Percentiles rank a stretch among this genome's conserved stretches.
These are phyloP conservation scores for Etheostoma spectabile DNA, from an alignment of 2,113 vertebrate species.

Conservation along the genomic window DNA sequence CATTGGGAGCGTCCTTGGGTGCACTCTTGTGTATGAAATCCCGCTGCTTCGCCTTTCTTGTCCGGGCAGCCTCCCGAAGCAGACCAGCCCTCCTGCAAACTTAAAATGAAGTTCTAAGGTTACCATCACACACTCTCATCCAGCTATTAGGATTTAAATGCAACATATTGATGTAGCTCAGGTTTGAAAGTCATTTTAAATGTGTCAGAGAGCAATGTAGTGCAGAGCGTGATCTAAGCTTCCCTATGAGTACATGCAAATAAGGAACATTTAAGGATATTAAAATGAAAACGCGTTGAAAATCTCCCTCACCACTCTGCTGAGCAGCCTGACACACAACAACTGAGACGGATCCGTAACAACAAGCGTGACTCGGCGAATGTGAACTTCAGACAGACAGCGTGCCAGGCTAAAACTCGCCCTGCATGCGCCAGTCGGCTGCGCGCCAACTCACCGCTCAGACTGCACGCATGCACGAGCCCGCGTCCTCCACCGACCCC, in stretches of 20 bases:
- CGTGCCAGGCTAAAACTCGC: constrained; percentile 57
- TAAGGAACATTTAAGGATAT: neutral
- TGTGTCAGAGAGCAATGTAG: neutral
- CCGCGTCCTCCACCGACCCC: neutral
- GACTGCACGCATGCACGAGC: constrained; percentile 6
- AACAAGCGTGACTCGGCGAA: constrained; percentile 57
- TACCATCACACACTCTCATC: neutral
- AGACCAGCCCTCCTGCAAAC: constrained; percentile 49
- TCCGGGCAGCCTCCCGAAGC: constrained; percentile 29
- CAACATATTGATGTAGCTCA: neutral
- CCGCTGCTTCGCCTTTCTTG: neutral
- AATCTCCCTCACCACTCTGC: too few species aligned
- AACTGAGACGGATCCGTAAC: constrained; percentile 2
- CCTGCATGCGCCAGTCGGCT: constrained; percentile 46
- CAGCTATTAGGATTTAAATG: neutral
- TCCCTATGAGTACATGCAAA: neutral
- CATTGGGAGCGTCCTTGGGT: constrained; percentile 14
- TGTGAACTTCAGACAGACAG: constrained; percentile 63
- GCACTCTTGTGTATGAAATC: constrained; percentile 11
- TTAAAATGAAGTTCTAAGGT: constrained; percentile 34
- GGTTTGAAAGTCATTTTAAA: neutral
- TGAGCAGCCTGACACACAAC: neutral
- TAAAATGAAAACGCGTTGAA: neutral
- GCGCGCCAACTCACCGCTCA: constrained; percentile 72
- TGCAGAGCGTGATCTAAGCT: neutral